phyloP scores from a whole-genome alignment of 2,113 vertebrate species.

The Eonycteris spelaea region DNA sequence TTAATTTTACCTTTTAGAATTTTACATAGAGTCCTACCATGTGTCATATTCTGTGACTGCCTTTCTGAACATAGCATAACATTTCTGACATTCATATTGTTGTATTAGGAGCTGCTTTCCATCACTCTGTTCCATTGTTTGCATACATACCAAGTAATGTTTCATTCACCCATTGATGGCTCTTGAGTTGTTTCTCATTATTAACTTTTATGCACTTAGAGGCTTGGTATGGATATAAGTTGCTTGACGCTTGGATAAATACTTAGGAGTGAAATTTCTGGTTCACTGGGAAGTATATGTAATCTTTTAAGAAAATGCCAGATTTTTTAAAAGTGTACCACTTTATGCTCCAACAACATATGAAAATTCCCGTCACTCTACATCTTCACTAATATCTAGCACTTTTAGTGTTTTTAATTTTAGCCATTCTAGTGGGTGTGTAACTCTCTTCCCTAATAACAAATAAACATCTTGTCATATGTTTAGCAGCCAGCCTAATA shows the following conservation, averaged over 20 bases:
- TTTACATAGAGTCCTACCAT: background rate
- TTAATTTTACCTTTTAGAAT: background rate
- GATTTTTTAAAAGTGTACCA: background rate
- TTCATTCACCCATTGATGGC: background rate
- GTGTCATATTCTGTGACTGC: background rate
- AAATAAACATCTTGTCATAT: background rate
- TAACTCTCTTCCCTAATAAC: background rate
- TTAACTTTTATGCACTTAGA: background rate
- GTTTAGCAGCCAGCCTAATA: background rate
- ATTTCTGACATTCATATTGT: background rate
- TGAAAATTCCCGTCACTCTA: background rate
- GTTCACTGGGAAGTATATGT: background rate
- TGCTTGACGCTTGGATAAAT: background rate
- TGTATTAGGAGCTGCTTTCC: background rate
- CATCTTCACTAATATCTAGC: background rate
- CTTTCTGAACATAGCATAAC: background rate
- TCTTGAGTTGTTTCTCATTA: background rate
- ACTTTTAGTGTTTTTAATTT: background rate
- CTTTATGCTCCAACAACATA: background rate
- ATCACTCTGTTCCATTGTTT: background rate
- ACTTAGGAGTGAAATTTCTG: background rate
- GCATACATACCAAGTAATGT: background rate
- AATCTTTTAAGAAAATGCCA: background rate
- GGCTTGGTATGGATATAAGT: background rate
- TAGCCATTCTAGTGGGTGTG: background rate